phyloP scores from a whole-genome alignment of 2,888 invertebrate genomes.

The Helicoverpa assulta region DNA sequence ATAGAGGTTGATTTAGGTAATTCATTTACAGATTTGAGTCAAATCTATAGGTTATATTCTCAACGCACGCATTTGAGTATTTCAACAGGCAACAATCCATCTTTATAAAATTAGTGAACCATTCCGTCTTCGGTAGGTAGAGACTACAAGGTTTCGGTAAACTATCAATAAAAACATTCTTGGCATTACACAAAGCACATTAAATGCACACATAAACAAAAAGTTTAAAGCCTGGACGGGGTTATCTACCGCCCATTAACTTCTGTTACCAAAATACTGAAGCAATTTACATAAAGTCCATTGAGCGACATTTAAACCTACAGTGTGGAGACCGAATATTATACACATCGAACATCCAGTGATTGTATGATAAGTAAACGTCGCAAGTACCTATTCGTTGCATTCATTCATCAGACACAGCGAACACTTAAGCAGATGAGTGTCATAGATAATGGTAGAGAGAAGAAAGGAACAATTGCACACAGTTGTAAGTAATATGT shows the following conservation, averaged over 20 bases:
- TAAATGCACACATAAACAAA: conserved; percentile 55
- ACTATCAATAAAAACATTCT: conserved; percentile 22
- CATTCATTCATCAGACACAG: conserved; percentile 44
- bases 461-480: conserved; percentile 61
- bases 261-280: conserved; percentile 36
- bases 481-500: conserved; percentile 57
- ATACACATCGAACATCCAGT: conserved; percentile 58
- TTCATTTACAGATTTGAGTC: conserved; percentile 1
- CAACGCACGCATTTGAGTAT: neutral
- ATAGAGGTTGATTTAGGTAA: neutral
- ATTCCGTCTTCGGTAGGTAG: conserved; percentile 1
- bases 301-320: conserved; percentile 32
- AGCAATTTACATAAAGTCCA: conserved; percentile 45
- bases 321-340: conserved; percentile 15
- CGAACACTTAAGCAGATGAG: conserved; percentile 58
- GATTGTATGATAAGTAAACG: conserved; percentile 40
- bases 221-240: conserved; percentile 39
- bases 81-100: neutral
- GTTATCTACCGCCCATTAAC: conserved; percentile 49
- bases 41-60: neutral
- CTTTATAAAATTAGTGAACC: conserved; percentile 3
- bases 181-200: conserved; percentile 56
- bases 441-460: conserved; percentile 51
- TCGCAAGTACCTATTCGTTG: conserved; percentile 29
- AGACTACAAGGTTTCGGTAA: conserved; percentile 1